Percentiles rank a stretch among this genome's conserved stretches.
phyloP scores from a whole-genome alignment of 2,888 invertebrate genomes.

The Holacanthella duospinosa region DNA sequence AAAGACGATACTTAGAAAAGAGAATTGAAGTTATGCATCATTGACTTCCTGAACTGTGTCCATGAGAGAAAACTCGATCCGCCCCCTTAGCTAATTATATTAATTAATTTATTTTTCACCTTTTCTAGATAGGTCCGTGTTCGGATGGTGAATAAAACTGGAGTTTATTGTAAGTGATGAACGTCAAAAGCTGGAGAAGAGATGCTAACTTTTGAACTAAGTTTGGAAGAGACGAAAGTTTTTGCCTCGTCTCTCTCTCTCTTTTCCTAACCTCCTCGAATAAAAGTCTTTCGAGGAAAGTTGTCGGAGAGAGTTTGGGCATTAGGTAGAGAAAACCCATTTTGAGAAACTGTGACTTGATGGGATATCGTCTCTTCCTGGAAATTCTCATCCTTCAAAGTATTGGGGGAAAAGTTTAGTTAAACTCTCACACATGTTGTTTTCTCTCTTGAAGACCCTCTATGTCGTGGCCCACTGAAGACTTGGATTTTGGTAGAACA shows the following conservation, averaged over 20 bases:
- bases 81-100: too few relatives aligned
- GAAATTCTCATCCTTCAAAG: not conserved
- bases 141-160: too few relatives aligned
- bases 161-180: too few relatives aligned
- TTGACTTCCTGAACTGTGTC: not conserved
- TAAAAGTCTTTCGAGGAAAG: not conserved
- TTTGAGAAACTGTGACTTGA: conserved; percentile 2
- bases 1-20: too few relatives aligned
- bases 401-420: not conserved
- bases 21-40: not conserved
- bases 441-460: not conserved
- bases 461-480: not conserved
- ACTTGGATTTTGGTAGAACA: too few relatives aligned
- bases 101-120: not conserved
- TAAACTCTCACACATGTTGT: not conserved
- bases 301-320: not conserved
- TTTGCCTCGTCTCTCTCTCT: too few relatives aligned
- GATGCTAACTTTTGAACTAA: too few relatives aligned
- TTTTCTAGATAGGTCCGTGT: not conserved
- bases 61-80: too few relatives aligned
- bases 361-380: not conserved
- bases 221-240: not conserved
- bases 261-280: not conserved
- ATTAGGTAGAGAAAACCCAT: conserved; percentile 1
- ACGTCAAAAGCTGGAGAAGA: too few relatives aligned